phyloP scores from a whole-genome alignment of 2,888 invertebrate species.

The Lasioglossum zephyrum region DNA sequence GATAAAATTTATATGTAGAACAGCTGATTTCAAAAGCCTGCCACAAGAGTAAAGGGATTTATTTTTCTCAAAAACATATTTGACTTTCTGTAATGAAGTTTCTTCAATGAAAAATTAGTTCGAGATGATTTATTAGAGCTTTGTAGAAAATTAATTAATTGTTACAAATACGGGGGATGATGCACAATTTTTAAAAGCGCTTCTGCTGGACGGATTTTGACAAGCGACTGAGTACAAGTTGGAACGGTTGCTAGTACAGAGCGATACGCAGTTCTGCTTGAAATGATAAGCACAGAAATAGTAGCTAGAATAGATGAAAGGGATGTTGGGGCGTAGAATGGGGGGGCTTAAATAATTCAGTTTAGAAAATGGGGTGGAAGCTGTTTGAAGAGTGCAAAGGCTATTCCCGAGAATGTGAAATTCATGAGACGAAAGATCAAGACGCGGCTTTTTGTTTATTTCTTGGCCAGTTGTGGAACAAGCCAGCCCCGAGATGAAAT shows the following conservation, averaged over 20 bases:
- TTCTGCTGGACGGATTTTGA: background rate
- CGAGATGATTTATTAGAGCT: background rate
- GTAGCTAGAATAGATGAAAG: constrained; percentile 25
- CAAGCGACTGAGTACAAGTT: background rate
- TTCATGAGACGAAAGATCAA: constrained; percentile 65
- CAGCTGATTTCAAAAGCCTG: no score
- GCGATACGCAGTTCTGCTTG: constrained; percentile 11
- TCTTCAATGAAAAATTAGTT: background rate
- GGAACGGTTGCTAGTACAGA: background rate
- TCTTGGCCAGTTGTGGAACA: constrained; percentile 35
- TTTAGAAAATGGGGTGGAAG: constrained; percentile 71
- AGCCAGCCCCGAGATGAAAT: constrained; percentile 24
- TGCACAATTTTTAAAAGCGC: background rate
- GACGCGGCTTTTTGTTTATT: constrained; percentile 63
- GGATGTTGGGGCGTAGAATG: background rate
- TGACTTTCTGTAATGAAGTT: background rate
- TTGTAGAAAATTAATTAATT: background rate
- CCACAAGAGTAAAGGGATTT: background rate
- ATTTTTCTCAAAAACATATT: background rate
- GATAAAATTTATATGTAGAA: background rate
- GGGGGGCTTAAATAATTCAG: constrained; percentile 66
- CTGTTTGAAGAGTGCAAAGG: constrained; percentile 66
- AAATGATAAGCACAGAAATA: constrained; percentile 44
- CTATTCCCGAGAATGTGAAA: constrained; percentile 62
- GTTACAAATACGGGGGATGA: background rate